Evolutionary conservation across 2,888 invertebrate species (phyloP).

Genomic region (Parasteatoda lunata): DNA sequence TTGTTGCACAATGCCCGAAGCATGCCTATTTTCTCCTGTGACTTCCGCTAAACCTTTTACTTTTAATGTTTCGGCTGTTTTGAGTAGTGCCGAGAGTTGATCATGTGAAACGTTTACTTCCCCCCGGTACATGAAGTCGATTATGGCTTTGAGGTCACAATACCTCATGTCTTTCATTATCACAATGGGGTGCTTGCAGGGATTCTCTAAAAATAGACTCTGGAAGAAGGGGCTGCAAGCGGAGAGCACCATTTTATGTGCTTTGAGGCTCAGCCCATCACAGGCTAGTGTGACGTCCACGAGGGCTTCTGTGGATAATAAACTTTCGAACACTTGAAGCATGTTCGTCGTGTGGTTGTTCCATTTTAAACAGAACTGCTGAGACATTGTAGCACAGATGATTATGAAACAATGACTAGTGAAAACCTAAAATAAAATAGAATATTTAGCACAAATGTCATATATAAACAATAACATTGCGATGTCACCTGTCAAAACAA

Average conservation of each 20-base stretch:
- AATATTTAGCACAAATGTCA: neutral
- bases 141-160: slow-evolving; percentile 90
- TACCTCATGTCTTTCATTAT: slow-evolving; percentile 94
- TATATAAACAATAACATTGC: neutral
- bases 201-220: slow-evolving; percentile 90
- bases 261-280: slow-evolving; percentile 91
- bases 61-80: slow-evolving; percentile 92
- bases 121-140: slow-evolving; percentile 96
- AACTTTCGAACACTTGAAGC: slow-evolving; percentile 90
- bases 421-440: slow-evolving; percentile 47
- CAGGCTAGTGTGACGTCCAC: slow-evolving; percentile 94
- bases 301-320: slow-evolving; percentile 90
- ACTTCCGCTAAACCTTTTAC: slow-evolving; percentile 86
- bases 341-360: slow-evolving; percentile 94
- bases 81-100: slow-evolving; percentile 88
- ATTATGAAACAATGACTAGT: slow-evolving; percentile 65
- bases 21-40: slow-evolving; percentile 81
- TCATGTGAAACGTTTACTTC: slow-evolving; percentile 95
- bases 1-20: slow-evolving; percentile 63
- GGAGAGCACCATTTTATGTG: slow-evolving; percentile 93
- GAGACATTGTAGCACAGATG: slow-evolving; percentile 73
- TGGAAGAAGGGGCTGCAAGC: slow-evolving; percentile 96
- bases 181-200: slow-evolving; percentile 94
- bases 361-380: slow-evolving; percentile 94
- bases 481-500: neutral